Evolutionary conservation across 2,888 invertebrate genomes (phyloP).

Genomic region (Diaphora mendica): DNA sequence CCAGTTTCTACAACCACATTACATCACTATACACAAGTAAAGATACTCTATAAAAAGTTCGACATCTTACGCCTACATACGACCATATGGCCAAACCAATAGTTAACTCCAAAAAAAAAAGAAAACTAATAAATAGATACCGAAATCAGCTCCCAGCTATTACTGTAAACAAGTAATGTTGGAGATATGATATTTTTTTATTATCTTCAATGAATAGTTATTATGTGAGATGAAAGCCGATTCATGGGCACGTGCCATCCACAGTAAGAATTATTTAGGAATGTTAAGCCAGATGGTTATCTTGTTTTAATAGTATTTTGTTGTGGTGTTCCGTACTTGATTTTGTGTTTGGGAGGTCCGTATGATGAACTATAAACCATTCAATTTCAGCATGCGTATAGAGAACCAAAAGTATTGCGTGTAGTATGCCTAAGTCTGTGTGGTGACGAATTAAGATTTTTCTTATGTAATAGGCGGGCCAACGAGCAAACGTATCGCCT

Average conservation of each 20-base stretch:
- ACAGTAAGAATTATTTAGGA: slow-evolving; percentile 48
- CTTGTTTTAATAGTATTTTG: slow-evolving; percentile 19
- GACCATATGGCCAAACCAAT: slow-evolving; percentile 54
- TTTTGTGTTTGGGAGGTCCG: neutral
- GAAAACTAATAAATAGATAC: slow-evolving; percentile 52
- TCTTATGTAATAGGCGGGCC: too few species aligned
- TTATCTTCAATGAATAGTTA: slow-evolving; percentile 51
- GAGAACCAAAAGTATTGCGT: neutral
- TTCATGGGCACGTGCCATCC: slow-evolving; percentile 49
- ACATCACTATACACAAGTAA: slow-evolving; percentile 19
- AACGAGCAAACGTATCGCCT: too few species aligned
- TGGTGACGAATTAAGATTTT: too few species aligned
- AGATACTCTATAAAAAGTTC: slow-evolving; percentile 25
- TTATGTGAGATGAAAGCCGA: slow-evolving; percentile 52
- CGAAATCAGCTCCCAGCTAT: slow-evolving; percentile 56
- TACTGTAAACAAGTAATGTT: slow-evolving; percentile 50
- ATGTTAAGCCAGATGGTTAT: slow-evolving; percentile 54
- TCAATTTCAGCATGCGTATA: neutral
- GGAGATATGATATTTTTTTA: slow-evolving; percentile 54
- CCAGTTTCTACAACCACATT: neutral
- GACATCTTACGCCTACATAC: slow-evolving; percentile 46
- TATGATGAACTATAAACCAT: neutral
- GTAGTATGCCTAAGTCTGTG: neutral
- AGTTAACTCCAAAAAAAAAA: slow-evolving; percentile 44
- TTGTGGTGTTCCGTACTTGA: slow-evolving; percentile 24